These are phyloP conservation scores for Pongo abelii DNA, from an alignment of 2,113 vertebrate genomes.

Conservation along the genomic window DNA sequence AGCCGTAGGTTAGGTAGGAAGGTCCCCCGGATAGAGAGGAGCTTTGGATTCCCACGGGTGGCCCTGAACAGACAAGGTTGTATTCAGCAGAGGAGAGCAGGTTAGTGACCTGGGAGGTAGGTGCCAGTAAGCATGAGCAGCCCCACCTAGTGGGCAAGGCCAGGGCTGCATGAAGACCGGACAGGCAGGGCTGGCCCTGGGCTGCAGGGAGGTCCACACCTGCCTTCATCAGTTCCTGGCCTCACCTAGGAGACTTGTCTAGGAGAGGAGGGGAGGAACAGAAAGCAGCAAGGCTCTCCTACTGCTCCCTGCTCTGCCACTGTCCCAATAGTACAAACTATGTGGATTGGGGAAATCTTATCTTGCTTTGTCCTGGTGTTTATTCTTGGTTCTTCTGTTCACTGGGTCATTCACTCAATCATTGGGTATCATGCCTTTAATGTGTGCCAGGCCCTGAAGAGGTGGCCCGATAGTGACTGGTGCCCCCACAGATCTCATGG, in stretches of 20 bases:
- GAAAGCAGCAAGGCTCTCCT: neutral
- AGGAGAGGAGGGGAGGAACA: neutral
- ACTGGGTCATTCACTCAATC: neutral
- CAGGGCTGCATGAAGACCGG: neutral
- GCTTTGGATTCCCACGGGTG: neutral
- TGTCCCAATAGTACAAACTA: neutral
- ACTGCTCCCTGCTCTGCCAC: neutral
- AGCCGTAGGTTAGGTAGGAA: neutral
- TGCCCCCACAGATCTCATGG: neutral
- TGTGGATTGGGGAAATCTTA: neutral
- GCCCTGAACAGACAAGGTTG: neutral
- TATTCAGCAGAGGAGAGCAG: neutral
- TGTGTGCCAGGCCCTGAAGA: neutral
- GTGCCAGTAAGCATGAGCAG: neutral
- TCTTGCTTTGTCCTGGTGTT: neutral
- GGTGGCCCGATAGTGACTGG: neutral
- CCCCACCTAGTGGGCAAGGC: constrained; percentile 31
- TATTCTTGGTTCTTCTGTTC: neutral
- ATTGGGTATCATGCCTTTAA: neutral
- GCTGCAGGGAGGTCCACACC: neutral
- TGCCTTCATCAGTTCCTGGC: neutral
- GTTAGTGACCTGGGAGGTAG: neutral
- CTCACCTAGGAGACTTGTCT: neutral
- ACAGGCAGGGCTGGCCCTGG: neutral
- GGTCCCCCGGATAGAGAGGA: neutral